These are phyloP conservation scores for Meliscaeva auricollis DNA, from an alignment of 2,888 invertebrate genomes.

Conservation along the genomic window DNA sequence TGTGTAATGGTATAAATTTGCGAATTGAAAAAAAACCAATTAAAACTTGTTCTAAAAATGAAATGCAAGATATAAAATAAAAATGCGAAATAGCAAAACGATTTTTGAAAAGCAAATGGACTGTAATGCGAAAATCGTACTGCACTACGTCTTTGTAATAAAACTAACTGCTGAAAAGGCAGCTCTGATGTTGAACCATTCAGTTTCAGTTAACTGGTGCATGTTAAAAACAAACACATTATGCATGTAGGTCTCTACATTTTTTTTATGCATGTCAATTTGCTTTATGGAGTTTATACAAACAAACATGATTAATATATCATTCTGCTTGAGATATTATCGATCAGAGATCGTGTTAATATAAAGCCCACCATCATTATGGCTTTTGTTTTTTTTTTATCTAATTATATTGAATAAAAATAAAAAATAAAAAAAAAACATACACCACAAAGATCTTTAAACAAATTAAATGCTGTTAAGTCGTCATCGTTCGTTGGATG, in stretches of 20 bases:
- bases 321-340: conserved; percentile 27
- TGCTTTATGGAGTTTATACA: conserved; percentile 13
- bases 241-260: not conserved
- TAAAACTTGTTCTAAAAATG: too few relatives aligned
- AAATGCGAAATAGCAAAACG: too few relatives aligned
- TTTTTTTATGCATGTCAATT: conserved; percentile 48
- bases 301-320: conserved; percentile 56
- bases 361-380: conserved; percentile 53
- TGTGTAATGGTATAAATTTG: not conserved
- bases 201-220: conserved; percentile 10
- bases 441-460: conserved; percentile 52
- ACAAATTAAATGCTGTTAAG: conserved; percentile 73
- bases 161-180: too few relatives aligned
- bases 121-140: too few relatives aligned
- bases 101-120: too few relatives aligned
- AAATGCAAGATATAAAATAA: too few relatives aligned
- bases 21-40: too few relatives aligned
- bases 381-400: conserved; percentile 26
- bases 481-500: conserved; percentile 22
- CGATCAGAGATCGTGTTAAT: conserved; percentile 67
- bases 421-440: not conserved
- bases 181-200: conserved; percentile 4
- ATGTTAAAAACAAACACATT: not conserved
- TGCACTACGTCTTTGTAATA: too few relatives aligned
- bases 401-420: conserved; percentile 37